phyloP scores from a whole-genome alignment of 2,797 vertebrate species.

The Acanthurus tractus region DNA sequence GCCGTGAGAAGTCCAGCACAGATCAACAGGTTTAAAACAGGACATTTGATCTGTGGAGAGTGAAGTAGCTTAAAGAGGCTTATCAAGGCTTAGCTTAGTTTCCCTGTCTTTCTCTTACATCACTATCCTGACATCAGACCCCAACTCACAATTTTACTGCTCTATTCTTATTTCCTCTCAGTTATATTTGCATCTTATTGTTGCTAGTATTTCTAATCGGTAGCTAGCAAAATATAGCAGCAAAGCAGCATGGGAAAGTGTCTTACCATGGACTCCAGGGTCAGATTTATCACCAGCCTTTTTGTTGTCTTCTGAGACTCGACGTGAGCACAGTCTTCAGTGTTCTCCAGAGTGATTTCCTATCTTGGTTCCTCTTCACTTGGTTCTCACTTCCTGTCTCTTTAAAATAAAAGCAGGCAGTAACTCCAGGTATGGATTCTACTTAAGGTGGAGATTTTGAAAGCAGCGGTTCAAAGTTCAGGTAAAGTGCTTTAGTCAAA shows the following conservation, averaged over 20 bases:
- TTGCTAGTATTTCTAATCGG: neutral
- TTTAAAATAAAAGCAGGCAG: too few species aligned
- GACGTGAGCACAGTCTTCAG: neutral
- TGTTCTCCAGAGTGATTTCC: slow-evolving; percentile 48
- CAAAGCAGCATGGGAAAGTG: neutral
- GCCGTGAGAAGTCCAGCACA: slow-evolving; percentile 45
- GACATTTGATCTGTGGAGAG: slow-evolving; percentile 63
- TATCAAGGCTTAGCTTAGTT: slow-evolving; percentile 64
- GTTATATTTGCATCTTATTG: neutral
- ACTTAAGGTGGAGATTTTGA: neutral
- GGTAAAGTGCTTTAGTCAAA: slow-evolving; percentile 10
- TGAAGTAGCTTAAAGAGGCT: slow-evolving; percentile 77
- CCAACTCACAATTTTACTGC: neutral
- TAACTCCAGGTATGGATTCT: neutral
- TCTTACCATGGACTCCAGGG: slow-evolving; percentile 70
- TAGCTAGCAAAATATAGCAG: neutral
- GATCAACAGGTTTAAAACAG: slow-evolving; percentile 61
- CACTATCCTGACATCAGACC: neutral
- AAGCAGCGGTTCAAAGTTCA: neutral
- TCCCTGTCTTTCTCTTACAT: neutral
- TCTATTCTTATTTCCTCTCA: neutral
- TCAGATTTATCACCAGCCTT: slow-evolving; percentile 64
- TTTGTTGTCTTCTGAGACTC: slow-evolving; percentile 48
- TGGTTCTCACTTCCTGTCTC: neutral
- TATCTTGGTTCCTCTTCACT: neutral